Percentiles rank a stretch among this genome's conserved stretches.
These are phyloP conservation scores for Tiliacea aurago DNA, from an alignment of 2,888 invertebrate species.

Conservation along the genomic window DNA sequence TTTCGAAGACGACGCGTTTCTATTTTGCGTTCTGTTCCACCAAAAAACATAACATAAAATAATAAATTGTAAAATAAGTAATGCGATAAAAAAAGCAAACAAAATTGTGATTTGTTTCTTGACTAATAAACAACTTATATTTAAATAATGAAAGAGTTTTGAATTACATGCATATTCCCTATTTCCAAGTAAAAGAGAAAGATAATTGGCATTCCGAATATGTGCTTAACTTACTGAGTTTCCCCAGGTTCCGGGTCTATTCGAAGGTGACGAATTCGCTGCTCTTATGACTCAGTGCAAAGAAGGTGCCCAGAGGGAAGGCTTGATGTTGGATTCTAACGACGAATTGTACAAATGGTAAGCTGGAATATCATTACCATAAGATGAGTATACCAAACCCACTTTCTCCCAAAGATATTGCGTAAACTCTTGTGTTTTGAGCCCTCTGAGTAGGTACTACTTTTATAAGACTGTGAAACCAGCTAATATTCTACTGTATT, in stretches of 20 bases:
- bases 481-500: not conserved
- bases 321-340: slow-evolving; percentile 99
- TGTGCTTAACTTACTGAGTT: not conserved
- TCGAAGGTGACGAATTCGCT: slow-evolving; percentile 99
- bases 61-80: too few species aligned
- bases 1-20: too few species aligned
- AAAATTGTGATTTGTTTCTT: too few species aligned
- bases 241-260: slow-evolving; percentile 95
- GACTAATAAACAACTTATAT: too few species aligned
- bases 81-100: too few species aligned
- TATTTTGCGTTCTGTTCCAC: too few species aligned
- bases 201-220: not conserved
- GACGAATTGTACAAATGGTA: slow-evolving; percentile 99
- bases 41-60: too few species aligned
- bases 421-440: not conserved
- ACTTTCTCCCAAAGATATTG: not conserved
- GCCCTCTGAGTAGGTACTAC: not conserved
- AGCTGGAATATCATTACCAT: slow-evolving; percentile 19
- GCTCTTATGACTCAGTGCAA: slow-evolving; percentile 99
- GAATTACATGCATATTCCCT: too few species aligned
- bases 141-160: too few species aligned
- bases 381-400: not conserved
- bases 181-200: not conserved
- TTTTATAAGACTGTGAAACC: not conserved
- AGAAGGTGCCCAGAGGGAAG: slow-evolving; percentile 99